Conservation (phyloP, 2,888 invertebrate genomes). For the Rosalia funebris region DNA sequence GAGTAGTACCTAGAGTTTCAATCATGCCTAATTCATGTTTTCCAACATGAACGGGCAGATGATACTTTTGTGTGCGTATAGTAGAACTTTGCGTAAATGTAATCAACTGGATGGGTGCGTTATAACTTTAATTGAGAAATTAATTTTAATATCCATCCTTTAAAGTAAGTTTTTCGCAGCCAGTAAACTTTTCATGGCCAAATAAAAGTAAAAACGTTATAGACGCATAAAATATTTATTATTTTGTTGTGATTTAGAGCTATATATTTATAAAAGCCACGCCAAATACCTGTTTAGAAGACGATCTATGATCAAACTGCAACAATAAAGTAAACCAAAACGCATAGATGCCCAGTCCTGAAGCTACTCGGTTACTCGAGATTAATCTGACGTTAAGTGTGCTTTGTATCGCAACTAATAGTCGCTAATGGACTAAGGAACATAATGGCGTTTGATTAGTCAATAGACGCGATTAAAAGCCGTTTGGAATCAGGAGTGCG, state of each 20-base stretch:
- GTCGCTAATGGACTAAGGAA: conserved; percentile 39
- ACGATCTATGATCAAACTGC: too few relatives aligned
- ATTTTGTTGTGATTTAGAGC: conserved; percentile 19
- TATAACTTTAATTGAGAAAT: conserved; percentile 30
- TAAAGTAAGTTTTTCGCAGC: conserved; percentile 30
- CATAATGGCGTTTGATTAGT: conserved; percentile 46
- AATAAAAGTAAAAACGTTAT: conserved; percentile 33
- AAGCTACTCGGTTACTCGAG: too few relatives aligned
- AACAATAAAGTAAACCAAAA: too few relatives aligned
- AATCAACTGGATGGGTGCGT: conserved; percentile 8
- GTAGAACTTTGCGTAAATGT: conserved; percentile 10
- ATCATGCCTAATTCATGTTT: too few relatives aligned
- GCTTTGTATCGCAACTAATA: conserved; percentile 33
- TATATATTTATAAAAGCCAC: not conserved
- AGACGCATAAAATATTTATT: conserved; percentile 20
- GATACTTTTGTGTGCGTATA: too few relatives aligned
- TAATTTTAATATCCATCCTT: conserved; percentile 25
- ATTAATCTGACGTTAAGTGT: conserved; percentile 19
- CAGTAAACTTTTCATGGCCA: conserved; percentile 42
- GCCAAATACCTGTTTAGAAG: too few relatives aligned
- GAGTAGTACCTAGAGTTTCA: too few relatives aligned
- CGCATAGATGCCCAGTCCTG: too few relatives aligned
- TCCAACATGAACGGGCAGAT: too few relatives aligned
- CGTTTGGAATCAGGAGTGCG: conserved; percentile 26
- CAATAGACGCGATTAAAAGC: conserved; percentile 49